These are phyloP conservation scores for Sphaeramia orbicularis DNA, from an alignment of 2,797 vertebrate genomes.

Conservation along the genomic window DNA sequence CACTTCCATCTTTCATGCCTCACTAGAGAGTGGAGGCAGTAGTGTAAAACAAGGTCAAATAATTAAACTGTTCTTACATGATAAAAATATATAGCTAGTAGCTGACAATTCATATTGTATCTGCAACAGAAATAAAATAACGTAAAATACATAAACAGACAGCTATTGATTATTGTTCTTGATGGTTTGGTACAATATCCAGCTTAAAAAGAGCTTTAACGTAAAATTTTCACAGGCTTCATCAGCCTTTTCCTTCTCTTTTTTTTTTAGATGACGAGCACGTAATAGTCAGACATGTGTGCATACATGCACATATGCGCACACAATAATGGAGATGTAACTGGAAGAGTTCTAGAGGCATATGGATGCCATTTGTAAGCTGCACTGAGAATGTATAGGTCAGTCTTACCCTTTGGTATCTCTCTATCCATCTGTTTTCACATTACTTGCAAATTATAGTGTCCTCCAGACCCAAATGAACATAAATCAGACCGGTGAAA, in stretches of 20 bases:
- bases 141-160: constrained; percentile 31
- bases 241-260: constrained; percentile 31
- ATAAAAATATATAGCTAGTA: constrained; percentile 52
- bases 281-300: constrained; percentile 31
- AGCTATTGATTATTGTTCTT: constrained; percentile 48
- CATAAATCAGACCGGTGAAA: constrained; percentile 97
- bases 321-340: constrained; percentile 85
- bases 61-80: constrained; percentile 54
- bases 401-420: constrained; percentile 91
- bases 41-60: constrained; percentile 68
- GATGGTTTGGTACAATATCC: constrained; percentile 36
- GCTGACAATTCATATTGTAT: constrained; percentile 44
- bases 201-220: constrained; percentile 43
- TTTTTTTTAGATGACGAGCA: constrained; percentile 19
- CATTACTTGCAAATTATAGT: constrained; percentile 96
- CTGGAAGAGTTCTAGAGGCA: constrained; percentile 85
- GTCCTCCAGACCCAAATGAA: constrained; percentile 97
- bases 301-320: constrained; percentile 23
- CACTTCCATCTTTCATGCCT: constrained; percentile 77
- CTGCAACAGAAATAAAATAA: constrained; percentile 36
- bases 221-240: constrained; percentile 49
- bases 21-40: constrained; percentile 64
- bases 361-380: constrained; percentile 98
- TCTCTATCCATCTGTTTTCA: constrained; percentile 99
- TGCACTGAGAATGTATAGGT: constrained; percentile 89